phyloP scores from a whole-genome alignment of 1,140 invertebrate species.

The Zaprionus vittiger region DNA sequence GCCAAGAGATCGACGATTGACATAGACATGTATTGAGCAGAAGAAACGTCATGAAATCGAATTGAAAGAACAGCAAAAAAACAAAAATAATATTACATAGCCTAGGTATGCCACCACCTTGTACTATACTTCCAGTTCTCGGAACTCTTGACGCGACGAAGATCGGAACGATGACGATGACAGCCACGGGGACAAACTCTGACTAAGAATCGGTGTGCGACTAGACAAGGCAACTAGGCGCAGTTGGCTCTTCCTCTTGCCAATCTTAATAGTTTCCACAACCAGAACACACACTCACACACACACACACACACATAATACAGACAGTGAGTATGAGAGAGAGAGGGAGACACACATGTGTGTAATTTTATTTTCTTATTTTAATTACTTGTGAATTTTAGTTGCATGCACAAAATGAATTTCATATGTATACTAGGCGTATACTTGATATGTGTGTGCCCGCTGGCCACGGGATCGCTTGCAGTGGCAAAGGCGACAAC shows the following conservation, averaged over 20 bases:
- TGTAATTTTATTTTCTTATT: constrained; percentile 65
- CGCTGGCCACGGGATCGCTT: constrained; percentile 42
- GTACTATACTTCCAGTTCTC: constrained; percentile 46
- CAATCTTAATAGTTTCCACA: constrained; percentile 63
- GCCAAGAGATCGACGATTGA: constrained; percentile 10
- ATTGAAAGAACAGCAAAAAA: constrained; percentile 9
- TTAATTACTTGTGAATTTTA: constrained; percentile 78
- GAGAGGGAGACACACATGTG: constrained; percentile 1
- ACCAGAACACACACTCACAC: constrained; percentile 49
- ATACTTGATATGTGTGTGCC: constrained; percentile 58
- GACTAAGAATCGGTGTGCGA: constrained; percentile 65
- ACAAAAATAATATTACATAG: background rate
- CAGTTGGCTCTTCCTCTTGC: constrained; percentile 39
- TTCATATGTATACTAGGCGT: constrained; percentile 52
- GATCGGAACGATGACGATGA: constrained; percentile 45
- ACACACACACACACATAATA: constrained; percentile 42
- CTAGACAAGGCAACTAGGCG: constrained; percentile 63
- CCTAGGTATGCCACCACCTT: constrained; percentile 19
- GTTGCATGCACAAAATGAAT: constrained; percentile 54
- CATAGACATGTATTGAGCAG: constrained; percentile 32
- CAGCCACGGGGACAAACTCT: constrained; percentile 64
- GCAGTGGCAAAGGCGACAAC: constrained; percentile 43
- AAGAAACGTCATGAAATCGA: constrained; percentile 47
- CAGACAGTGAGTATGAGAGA: constrained; percentile 3
- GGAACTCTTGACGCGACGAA: constrained; percentile 14